A percentile compares a stretch with the other conserved stretches of the same genome.
Evolutionary conservation across 2,888 invertebrate species (phyloP).

Genomic region (Chrysodeixis includens): DNA sequence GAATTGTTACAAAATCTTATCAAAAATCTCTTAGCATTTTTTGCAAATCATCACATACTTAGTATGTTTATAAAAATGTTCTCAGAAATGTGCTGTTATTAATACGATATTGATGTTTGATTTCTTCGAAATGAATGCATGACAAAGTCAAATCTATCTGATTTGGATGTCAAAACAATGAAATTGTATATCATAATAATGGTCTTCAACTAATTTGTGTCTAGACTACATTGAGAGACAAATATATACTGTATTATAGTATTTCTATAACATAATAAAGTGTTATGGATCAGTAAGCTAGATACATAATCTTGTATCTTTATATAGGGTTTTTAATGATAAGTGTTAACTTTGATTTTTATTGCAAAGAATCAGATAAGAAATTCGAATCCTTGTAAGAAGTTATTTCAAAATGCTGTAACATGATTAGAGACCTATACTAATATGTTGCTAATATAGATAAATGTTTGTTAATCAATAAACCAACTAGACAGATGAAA

Average conservation of each 20-base stretch:
- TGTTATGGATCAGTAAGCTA: no score
- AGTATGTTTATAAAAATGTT: background rate
- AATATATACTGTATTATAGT: background rate
- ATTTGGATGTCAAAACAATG: conserved; percentile 36
- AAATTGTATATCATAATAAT: conserved; percentile 15
- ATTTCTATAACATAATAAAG: no score
- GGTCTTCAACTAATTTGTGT: background rate
- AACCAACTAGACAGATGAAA: no score
- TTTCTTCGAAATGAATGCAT: background rate
- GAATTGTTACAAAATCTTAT: background rate
- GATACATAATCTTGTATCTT: no score
- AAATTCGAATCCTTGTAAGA: no score
- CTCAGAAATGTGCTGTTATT: background rate
- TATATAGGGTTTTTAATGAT: no score
- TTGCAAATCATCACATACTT: background rate
- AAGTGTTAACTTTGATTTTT: no score
- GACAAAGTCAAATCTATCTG: conserved; percentile 26
- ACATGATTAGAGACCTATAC: no score
- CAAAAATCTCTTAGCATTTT: background rate
- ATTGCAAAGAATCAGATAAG: no score
- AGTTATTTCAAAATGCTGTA: no score
- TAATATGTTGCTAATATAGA: no score
- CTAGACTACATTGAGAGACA: background rate
- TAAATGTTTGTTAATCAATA: no score
- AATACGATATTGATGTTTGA: background rate